phyloP scores from a whole-genome alignment of 64 coral and sea anemone species.

The Trachythela sp. region DNA sequence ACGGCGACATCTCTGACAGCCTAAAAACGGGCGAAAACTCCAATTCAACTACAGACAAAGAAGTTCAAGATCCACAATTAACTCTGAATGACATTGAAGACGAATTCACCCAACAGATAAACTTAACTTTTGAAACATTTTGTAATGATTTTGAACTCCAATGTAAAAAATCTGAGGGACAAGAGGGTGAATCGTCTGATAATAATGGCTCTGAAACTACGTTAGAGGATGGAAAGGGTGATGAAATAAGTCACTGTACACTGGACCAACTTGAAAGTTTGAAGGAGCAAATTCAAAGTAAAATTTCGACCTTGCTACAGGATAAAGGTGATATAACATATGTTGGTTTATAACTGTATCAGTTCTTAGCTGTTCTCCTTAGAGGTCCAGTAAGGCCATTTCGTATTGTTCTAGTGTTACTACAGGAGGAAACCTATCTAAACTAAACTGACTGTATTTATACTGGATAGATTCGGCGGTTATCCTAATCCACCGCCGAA shows the following conservation, averaged over 20 bases:
- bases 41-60: background rate
- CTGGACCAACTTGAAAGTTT: background rate
- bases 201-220: background rate
- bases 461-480: too few relatives aligned
- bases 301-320: background rate
- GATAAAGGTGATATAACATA: background rate
- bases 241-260: background rate
- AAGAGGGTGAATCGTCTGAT: background rate
- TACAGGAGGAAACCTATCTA: too few relatives aligned
- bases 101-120: background rate
- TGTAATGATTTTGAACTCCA: background rate
- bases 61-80: background rate
- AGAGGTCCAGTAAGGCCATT: background rate
- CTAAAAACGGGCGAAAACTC: background rate
- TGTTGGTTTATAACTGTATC: background rate
- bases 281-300: background rate
- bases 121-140: slow-evolving; percentile 3
- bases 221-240: background rate
- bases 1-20: background rate
- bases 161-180: background rate
- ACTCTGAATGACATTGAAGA: background rate
- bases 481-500: too few relatives aligned
- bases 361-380: background rate
- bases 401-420: background rate
- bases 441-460: too few relatives aligned